These are phyloP conservation scores for Acyrthosiphon pisum DNA, from an alignment of 1,140 invertebrate species.

Conservation along the genomic window DNA sequence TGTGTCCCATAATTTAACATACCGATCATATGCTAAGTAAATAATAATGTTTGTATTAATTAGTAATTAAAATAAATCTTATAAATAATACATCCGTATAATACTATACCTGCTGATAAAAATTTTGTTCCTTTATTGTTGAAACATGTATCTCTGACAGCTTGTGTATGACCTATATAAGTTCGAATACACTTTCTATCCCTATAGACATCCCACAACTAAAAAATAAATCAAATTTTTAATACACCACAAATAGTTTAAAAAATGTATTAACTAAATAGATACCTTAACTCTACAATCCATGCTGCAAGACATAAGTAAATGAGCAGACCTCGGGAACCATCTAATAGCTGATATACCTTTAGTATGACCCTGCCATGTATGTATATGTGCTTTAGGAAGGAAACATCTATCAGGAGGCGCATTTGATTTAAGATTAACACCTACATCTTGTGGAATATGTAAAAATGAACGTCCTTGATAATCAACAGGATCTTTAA, in stretches of 20 bases:
- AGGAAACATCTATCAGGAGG: constrained; percentile 96
- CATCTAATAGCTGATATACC: constrained; percentile 95
- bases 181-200: constrained; percentile 93
- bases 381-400: constrained; percentile 95
- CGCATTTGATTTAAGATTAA: constrained; percentile 90
- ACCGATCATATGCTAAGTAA: constrained; percentile 79
- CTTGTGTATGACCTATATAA: constrained; percentile 96
- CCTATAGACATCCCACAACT: constrained; percentile 99
- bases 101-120: constrained; percentile 79
- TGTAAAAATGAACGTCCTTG: constrained; percentile 95
- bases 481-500: constrained; percentile 95
- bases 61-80: not conserved
- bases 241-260: not conserved
- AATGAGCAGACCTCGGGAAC: constrained; percentile 94
- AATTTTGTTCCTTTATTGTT: constrained; percentile 94
- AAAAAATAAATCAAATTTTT: constrained; percentile 59
- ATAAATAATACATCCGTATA: not conserved
- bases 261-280: constrained; percentile 59
- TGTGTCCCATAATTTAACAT: constrained; percentile 98
- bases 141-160: constrained; percentile 95
- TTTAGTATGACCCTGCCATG: constrained; percentile 97
- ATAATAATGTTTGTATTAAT: not conserved
- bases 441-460: constrained; percentile 92
- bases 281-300: constrained; percentile 91
- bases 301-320: constrained; percentile 95